These are phyloP conservation scores for Equus quagga DNA, from an alignment of 2,113 vertebrate genomes.

Conservation along the genomic window DNA sequence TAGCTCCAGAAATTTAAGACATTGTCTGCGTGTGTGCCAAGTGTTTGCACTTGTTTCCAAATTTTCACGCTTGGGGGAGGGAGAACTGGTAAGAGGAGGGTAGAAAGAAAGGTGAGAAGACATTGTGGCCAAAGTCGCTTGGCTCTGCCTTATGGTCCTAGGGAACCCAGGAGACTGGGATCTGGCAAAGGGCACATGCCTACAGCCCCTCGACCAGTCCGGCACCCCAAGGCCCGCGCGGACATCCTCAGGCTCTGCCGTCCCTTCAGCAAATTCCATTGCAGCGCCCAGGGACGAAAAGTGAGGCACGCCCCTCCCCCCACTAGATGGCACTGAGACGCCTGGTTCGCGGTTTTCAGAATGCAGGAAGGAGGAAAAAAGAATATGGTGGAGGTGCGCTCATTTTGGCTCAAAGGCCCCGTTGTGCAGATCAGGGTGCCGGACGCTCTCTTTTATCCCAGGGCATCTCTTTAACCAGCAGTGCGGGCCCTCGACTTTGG, in stretches of 20 bases:
- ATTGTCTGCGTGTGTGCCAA: not conserved
- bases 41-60: not conserved
- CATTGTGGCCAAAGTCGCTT: not conserved
- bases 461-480: not conserved
- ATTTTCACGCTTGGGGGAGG: not conserved
- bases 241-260: not conserved
- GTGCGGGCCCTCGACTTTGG: not conserved
- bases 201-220: not conserved
- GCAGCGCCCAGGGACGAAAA: not conserved
- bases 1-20: not conserved
- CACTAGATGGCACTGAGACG: conserved; percentile 91
- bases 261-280: not conserved
- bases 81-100: not conserved
- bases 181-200: not conserved
- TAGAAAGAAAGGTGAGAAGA: not conserved
- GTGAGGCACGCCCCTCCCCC: conserved; percentile 85
- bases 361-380: conserved; percentile 57
- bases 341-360: conserved; percentile 81
- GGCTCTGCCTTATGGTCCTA: not conserved
- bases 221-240: not conserved
- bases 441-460: not conserved
- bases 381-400: conserved; percentile 86
- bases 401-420: conserved; percentile 55
- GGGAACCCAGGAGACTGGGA: not conserved
- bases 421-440: not conserved